phyloP scores from a whole-genome alignment of 2,888 invertebrate species.

The Tiliacea aurago region DNA sequence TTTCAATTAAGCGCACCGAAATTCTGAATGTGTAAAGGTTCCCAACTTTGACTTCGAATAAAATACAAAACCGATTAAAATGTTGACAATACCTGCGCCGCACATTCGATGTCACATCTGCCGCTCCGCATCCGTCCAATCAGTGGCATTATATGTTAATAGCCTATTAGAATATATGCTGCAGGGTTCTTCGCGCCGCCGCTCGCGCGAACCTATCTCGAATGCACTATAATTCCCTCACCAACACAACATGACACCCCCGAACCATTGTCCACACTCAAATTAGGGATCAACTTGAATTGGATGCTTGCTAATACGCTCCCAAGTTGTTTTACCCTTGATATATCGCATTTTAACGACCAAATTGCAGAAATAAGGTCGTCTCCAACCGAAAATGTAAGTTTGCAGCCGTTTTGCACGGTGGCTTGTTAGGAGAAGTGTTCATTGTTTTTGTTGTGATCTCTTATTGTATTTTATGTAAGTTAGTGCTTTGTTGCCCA shows the following conservation, averaged over 20 bases:
- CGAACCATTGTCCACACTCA: conserved; percentile 31
- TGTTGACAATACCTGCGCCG: conserved; percentile 73
- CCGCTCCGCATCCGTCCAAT: conserved; percentile 91
- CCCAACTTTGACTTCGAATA: not conserved
- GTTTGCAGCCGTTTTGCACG: conserved; percentile 76
- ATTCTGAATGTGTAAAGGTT: not conserved
- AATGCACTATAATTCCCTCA: conserved; percentile 68
- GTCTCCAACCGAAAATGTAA: conserved; percentile 40
- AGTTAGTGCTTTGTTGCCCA: conserved; percentile 74
- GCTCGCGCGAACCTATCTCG: conserved; percentile 75
- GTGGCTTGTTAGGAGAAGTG: conserved; percentile 83
- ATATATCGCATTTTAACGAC: conserved; percentile 58
- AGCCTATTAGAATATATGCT: conserved; percentile 89
- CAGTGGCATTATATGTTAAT: conserved; percentile 91
- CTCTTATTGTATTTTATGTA: conserved; percentile 76
- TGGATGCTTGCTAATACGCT: conserved; percentile 71
- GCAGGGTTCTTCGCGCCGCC: conserved; percentile 83
- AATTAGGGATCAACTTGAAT: conserved; percentile 66
- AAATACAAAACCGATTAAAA: conserved; percentile 56
- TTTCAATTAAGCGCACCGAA: not conserved
- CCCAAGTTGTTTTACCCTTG: conserved; percentile 49
- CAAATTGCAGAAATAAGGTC: conserved; percentile 48
- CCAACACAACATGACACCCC: conserved; percentile 71
- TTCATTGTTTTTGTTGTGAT: conserved; percentile 81
- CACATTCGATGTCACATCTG: conserved; percentile 83